Conservation (phyloP, 2,888 invertebrate genomes). For the Xylota sylvarum region DNA sequence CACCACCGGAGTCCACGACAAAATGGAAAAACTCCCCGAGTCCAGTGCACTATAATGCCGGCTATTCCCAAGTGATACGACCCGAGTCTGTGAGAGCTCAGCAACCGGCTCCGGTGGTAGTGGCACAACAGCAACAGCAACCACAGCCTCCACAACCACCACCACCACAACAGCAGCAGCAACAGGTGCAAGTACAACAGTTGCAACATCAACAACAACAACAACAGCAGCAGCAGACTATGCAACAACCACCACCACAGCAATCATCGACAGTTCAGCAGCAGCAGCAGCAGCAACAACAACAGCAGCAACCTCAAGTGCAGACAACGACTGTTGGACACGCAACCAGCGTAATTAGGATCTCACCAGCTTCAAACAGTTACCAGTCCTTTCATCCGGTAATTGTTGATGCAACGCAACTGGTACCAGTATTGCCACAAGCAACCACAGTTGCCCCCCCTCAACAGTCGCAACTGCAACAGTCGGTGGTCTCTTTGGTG, state of each 20-base stretch:
- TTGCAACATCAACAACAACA: conserved; percentile 77
- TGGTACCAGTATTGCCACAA: conserved; percentile 90
- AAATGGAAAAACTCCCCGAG: conserved; percentile 84
- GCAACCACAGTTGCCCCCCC: conserved; percentile 63
- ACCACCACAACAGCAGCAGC: conserved; percentile 80
- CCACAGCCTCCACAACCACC: conserved; percentile 79
- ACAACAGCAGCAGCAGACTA: conserved; percentile 63
- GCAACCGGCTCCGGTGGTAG: conserved; percentile 65
- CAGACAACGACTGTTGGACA: conserved; percentile 85
- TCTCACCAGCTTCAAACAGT: conserved; percentile 89
- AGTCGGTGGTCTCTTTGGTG: conserved; percentile 64
- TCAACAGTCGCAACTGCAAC: conserved; percentile 78
- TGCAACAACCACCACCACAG: conserved; percentile 83
- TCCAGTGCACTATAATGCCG: conserved; percentile 83
- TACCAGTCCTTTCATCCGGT: conserved; percentile 87
- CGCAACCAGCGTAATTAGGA: conserved; percentile 93
- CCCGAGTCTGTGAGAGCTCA: conserved; percentile 82
- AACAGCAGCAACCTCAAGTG: conserved; percentile 73
- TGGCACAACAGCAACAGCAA: conserved; percentile 78
- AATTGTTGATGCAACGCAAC: conserved; percentile 92
- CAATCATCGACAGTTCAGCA: conserved; percentile 80
- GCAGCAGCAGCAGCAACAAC: conserved; percentile 61
- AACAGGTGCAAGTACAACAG: conserved; percentile 78
- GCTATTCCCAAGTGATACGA: conserved; percentile 82
- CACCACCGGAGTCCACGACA: conserved; percentile 74